Evolutionary conservation across 2,113 vertebrate genomes (phyloP).

Genomic region (Gymnobelideus leadbeateri): DNA sequence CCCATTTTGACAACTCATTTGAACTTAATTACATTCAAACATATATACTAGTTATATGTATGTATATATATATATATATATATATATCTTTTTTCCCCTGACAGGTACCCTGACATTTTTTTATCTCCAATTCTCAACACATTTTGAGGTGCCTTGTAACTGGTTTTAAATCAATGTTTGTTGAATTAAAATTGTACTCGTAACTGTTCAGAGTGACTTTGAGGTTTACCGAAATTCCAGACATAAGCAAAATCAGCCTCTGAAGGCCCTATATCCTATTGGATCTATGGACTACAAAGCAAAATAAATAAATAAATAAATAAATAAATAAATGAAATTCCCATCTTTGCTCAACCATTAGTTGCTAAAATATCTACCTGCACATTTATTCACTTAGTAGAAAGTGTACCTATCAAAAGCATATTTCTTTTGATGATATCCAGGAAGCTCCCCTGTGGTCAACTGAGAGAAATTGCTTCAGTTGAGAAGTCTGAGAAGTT

Average conservation of each 20-base stretch:
- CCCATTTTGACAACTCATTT: background rate
- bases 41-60: background rate
- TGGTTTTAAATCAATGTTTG: background rate
- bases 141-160: background rate
- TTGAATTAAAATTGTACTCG: background rate
- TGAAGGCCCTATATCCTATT: background rate
- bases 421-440: conserved; percentile 8
- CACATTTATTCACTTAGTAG: background rate
- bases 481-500: background rate
- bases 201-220: background rate
- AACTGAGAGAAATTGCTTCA: background rate
- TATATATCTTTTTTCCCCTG: background rate
- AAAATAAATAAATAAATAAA: background rate
- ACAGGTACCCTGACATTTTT: background rate
- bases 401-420: background rate
- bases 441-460: background rate
- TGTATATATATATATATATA: too few relatives aligned
- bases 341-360: background rate
- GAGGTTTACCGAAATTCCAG: background rate
- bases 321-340: background rate
- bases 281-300: background rate
- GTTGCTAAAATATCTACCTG: background rate
- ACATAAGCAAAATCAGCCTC: background rate
- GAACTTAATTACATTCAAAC: background rate
- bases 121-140: background rate